A percentile compares a stretch with the other conserved stretches of the same genome.
phyloP scores from a whole-genome alignment of 2,113 vertebrate species.

The Hemiscyllium ocellatum region DNA sequence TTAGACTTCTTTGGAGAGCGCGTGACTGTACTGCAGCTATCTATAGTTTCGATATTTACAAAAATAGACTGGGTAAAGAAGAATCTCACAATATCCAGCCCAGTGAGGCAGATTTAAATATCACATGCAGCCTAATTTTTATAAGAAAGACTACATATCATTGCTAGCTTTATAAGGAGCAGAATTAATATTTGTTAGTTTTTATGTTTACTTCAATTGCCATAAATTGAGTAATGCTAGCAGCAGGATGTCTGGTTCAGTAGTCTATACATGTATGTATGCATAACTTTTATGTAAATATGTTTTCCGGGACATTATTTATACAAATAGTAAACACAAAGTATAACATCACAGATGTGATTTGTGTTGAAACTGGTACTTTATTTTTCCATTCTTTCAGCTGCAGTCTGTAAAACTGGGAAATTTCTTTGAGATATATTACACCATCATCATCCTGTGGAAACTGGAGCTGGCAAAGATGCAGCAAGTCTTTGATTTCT shows the following conservation, averaged over 20 bases:
- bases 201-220: neutral
- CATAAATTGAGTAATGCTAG: neutral
- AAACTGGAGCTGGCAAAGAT: slow-evolving; percentile 28
- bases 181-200: neutral
- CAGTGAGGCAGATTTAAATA: neutral
- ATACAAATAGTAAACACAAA: slow-evolving; percentile 5
- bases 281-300: neutral
- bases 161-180: neutral
- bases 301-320: neutral
- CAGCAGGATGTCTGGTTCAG: neutral
- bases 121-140: neutral
- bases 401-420: slow-evolving; percentile 20
- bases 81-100: neutral
- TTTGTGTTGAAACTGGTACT: neutral
- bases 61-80: neutral
- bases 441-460: slow-evolving; percentile 32
- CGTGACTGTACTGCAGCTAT: neutral
- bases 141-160: neutral
- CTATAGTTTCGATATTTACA: slow-evolving; percentile 1
- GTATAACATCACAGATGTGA: neutral
- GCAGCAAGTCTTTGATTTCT: neutral
- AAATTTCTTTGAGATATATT: slow-evolving; percentile 30
- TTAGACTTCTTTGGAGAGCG: neutral
- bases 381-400: slow-evolving; percentile 38
- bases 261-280: neutral